Percentiles rank a stretch among this genome's conserved stretches.
phyloP scores from a whole-genome alignment of 2,888 invertebrate genomes.

The Matsumyia berberina region DNA sequence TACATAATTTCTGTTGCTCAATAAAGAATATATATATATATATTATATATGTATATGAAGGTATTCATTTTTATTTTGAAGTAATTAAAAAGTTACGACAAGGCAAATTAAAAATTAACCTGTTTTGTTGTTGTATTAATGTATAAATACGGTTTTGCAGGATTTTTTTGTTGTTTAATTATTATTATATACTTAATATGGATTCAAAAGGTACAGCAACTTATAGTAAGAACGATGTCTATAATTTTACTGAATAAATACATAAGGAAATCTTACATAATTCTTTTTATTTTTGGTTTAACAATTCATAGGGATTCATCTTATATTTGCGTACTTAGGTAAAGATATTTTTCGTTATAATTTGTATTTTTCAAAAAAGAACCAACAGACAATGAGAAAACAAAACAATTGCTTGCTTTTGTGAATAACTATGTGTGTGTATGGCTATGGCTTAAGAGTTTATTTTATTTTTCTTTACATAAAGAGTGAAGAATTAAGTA shows the following conservation, averaged over 20 bases:
- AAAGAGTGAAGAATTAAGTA: constrained; percentile 7
- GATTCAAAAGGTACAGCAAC: constrained; percentile 75
- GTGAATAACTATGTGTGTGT: constrained; percentile 54
- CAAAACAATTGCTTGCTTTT: constrained; percentile 53
- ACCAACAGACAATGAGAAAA: constrained; percentile 69
- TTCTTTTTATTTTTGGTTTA: constrained; percentile 50
- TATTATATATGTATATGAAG: constrained; percentile 53
- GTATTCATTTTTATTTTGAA: constrained; percentile 37
- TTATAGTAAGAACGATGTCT: constrained; percentile 70
- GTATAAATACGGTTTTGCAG: constrained; percentile 24
- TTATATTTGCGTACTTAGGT: constrained; percentile 8
- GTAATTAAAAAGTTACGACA: constrained; percentile 68
- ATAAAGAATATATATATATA: constrained; percentile 54
- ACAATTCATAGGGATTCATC: constrained; percentile 69
- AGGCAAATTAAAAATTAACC: constrained; percentile 44
- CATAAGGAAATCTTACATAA: constrained; percentile 57
- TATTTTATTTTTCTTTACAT: constrained; percentile 2
- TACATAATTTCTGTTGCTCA: constrained; percentile 41
- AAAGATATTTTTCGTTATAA: constrained; percentile 28
- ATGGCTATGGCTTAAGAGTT: constrained; percentile 52
- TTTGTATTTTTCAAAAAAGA: constrained; percentile 57
- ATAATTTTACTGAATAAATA: constrained; percentile 61
- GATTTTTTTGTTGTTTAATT: constrained; percentile 33
- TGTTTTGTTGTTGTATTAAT: constrained; percentile 33
- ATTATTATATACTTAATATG: constrained; percentile 66